These are phyloP conservation scores for Propithecus deckenii DNA, from an alignment of 2,797 vertebrate species.

Conservation along the genomic window DNA sequence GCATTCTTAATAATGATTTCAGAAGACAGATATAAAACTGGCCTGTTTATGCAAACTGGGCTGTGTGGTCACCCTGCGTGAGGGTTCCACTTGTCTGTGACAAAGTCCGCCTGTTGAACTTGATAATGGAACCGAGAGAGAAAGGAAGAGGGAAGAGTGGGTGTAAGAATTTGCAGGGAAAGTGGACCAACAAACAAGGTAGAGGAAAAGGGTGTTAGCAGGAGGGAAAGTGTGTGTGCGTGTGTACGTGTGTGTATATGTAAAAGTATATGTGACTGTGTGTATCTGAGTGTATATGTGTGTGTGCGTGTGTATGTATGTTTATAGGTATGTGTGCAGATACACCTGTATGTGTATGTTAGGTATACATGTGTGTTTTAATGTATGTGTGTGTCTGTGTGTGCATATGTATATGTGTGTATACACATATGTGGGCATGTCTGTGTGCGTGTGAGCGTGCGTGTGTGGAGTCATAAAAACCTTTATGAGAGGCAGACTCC, in stretches of 20 bases:
- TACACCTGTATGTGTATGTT: rapidly evolving
- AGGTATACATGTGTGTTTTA: too few relatives aligned
- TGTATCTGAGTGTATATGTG: not conserved
- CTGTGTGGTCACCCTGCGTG: not conserved
- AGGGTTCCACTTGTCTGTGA: not conserved
- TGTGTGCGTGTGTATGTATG: not conserved
- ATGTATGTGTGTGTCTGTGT: not conserved
- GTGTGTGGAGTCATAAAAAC: not conserved
- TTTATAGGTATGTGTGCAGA: too few relatives aligned
- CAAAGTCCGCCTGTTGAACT: not conserved
- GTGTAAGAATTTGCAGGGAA: not conserved
- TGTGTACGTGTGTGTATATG: too few relatives aligned
- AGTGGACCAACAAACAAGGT: not conserved
- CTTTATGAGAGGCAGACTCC: not conserved
- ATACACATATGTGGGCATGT: too few relatives aligned
- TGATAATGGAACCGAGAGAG: not conserved
- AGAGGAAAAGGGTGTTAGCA: not conserved
- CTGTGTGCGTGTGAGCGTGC: not conserved
- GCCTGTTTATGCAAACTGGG: not conserved
- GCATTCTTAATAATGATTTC: not conserved
- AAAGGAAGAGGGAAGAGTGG: not conserved
- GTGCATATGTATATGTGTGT: not conserved
- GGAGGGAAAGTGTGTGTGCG: not conserved
- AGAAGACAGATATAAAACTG: not conserved
- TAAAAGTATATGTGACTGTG: too few relatives aligned